Conservation (phyloP, 2,888 invertebrate genomes). For the Drosophila algonquin region DNA sequence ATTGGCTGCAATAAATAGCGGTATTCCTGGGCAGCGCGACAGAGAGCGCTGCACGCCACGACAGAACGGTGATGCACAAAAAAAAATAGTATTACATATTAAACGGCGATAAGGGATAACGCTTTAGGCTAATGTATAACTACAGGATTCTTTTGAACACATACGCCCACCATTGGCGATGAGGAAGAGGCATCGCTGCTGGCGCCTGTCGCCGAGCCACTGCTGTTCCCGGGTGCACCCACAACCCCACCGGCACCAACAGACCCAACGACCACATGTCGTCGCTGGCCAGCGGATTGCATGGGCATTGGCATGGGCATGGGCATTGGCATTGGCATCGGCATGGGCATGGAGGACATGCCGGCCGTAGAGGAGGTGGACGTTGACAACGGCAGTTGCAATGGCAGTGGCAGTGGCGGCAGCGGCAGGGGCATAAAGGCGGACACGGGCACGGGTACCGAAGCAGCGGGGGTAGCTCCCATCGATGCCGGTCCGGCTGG, state of each 20-base stretch:
- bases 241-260: slow-evolving; percentile 12
- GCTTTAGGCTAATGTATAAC: slow-evolving; percentile 88
- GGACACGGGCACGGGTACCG: slow-evolving; percentile 57
- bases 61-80: slow-evolving; percentile 12
- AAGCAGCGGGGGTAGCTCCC: slow-evolving; percentile 39
- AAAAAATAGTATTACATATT: slow-evolving; percentile 30
- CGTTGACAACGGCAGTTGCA: slow-evolving; percentile 47
- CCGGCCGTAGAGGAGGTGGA: slow-evolving; percentile 9
- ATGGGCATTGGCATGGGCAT: slow-evolving; percentile 29
- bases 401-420: slow-evolving; percentile 55
- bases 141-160: slow-evolving; percentile 96
- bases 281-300: slow-evolving; percentile 24
- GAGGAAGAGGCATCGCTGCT: slow-evolving; percentile 85
- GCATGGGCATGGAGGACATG: slow-evolving; percentile 2
- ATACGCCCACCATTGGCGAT: slow-evolving; percentile 94
- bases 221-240: slow-evolving; percentile 38
- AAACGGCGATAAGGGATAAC: slow-evolving; percentile 12
- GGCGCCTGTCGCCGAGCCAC: slow-evolving; percentile 60
- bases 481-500: background rate
- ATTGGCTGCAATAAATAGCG: slow-evolving; percentile 66
- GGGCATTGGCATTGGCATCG: slow-evolving; percentile 3
- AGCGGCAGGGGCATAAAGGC: slow-evolving; percentile 56
- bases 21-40: slow-evolving; percentile 43
- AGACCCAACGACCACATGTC: slow-evolving; percentile 17
- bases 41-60: slow-evolving; percentile 19